These are phyloP conservation scores for Eilema griseolum DNA, from an alignment of 2,888 invertebrate genomes.

Conservation along the genomic window DNA sequence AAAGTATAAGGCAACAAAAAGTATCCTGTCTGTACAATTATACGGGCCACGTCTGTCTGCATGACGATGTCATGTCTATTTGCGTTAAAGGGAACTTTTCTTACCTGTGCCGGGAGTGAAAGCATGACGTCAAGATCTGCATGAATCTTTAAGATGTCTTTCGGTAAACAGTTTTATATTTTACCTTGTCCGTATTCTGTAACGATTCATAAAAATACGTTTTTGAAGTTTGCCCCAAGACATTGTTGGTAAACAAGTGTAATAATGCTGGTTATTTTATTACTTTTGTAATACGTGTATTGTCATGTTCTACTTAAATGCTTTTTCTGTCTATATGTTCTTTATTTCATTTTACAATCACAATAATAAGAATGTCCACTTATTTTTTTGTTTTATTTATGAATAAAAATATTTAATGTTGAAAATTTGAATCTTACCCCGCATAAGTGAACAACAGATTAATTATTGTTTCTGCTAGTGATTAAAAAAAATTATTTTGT, in stretches of 20 bases:
- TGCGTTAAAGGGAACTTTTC: conserved; percentile 76
- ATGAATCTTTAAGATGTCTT: conserved; percentile 73
- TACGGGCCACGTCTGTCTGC: conserved; percentile 65
- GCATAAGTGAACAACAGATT: too few relatives aligned
- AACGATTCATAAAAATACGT: conserved; percentile 28
- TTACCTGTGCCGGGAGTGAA: conserved; percentile 69
- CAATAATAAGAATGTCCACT: background rate
- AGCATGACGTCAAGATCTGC: conserved; percentile 70
- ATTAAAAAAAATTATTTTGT: too few relatives aligned
- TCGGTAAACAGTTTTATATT: conserved; percentile 69
- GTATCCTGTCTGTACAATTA: conserved; percentile 32
- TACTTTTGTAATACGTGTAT: background rate
- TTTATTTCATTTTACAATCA: background rate
- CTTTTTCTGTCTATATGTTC: background rate
- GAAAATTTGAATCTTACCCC: too few relatives aligned
- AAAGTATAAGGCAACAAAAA: conserved; percentile 3
- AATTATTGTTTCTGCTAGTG: too few relatives aligned
- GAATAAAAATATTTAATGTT: too few relatives aligned
- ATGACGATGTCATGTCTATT: conserved; percentile 84
- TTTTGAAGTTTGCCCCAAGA: conserved; percentile 28
- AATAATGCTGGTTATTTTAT: conserved; percentile 7
- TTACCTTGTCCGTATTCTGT: conserved; percentile 47
- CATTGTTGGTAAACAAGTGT: conserved; percentile 21
- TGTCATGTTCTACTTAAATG: background rate
- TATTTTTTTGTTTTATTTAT: background rate